These are phyloP conservation scores for Habroteleia sp. DNA, from an alignment of 2,888 invertebrate species.

Conservation along the genomic window DNA sequence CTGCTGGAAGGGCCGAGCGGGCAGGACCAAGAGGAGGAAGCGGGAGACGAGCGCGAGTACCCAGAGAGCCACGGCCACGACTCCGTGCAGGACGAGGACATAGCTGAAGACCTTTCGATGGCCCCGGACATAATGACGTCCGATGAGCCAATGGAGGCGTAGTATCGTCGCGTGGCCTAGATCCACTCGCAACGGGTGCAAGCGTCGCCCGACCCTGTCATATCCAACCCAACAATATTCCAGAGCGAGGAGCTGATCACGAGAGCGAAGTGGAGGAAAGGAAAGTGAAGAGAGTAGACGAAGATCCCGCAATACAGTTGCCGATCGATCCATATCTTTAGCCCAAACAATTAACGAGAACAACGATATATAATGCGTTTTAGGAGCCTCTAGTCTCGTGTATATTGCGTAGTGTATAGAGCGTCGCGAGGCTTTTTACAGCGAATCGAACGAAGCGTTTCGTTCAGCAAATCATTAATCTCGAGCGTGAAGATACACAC, in stretches of 20 bases:
- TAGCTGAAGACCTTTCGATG: constrained; percentile 79
- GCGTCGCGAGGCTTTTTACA: constrained; percentile 65
- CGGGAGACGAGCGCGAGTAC: constrained; percentile 76
- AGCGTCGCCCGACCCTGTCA: constrained; percentile 55
- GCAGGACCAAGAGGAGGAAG: constrained; percentile 74
- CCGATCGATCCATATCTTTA: constrained; percentile 79
- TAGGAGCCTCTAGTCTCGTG: constrained; percentile 71
- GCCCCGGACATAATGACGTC: constrained; percentile 78
- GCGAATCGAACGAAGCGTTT: constrained; percentile 48
- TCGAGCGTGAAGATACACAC: constrained; percentile 50
- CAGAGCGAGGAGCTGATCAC: not conserved
- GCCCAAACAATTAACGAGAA: constrained; percentile 78
- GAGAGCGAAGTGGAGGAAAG: no score
- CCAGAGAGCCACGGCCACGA: constrained; percentile 77
- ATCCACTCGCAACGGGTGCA: no score
- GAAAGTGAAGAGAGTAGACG: constrained; percentile 11
- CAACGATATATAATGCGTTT: constrained; percentile 79
- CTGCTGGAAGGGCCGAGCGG: constrained; percentile 75
- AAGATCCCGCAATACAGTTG: constrained; percentile 59
- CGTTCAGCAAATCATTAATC: constrained; percentile 54
- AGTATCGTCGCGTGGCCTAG: constrained; percentile 69
- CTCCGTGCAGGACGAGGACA: constrained; percentile 78
- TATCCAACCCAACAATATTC: constrained; percentile 59
- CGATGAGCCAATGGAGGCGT: constrained; percentile 79
- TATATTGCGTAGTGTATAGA: constrained; percentile 73